A percentile compares a stretch with the other conserved stretches of the same genome.
These are phyloP conservation scores for Halocynthia aurantium DNA, from an alignment of 23 tunicate genomes.

Conservation along the genomic window DNA sequence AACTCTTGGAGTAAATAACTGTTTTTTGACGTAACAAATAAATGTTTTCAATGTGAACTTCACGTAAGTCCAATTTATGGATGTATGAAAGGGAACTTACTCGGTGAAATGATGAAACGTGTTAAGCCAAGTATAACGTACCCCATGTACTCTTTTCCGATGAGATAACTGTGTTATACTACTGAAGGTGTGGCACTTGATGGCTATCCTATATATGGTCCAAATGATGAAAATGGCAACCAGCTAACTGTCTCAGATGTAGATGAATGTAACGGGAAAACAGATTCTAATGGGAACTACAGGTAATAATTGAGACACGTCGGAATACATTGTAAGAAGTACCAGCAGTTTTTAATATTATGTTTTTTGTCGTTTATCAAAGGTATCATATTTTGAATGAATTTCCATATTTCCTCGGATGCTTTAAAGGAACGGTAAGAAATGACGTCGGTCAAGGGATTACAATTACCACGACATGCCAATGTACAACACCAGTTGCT, in stretches of 20 bases:
- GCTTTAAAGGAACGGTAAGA: background rate
- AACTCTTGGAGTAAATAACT: background rate
- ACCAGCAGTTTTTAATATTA: background rate
- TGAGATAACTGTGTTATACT: too few relatives aligned
- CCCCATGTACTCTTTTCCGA: too few relatives aligned
- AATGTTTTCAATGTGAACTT: background rate
- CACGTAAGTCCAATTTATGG: background rate
- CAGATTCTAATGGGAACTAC: conserved; percentile 26
- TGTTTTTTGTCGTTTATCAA: background rate
- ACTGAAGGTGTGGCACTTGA: conserved; percentile 51
- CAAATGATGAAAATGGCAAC: conserved; percentile 36
- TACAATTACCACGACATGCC: background rate
- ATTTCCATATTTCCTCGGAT: conserved; percentile 15
- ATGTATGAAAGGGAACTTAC: background rate
- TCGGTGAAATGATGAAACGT: background rate
- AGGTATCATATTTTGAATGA: conserved; percentile 10
- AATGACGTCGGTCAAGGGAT: background rate
- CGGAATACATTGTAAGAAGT: background rate
- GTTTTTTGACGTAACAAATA: background rate
- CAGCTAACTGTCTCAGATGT: conserved; percentile 20
- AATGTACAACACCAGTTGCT: conserved; percentile 1
- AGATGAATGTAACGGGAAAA: conserved; percentile 49
- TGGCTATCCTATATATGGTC: conserved; percentile 59
- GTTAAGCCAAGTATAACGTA: background rate
- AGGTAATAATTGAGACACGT: conserved; percentile 20